These are phyloP conservation scores for Campoplex capitator DNA, from an alignment of 2,888 invertebrate genomes.

Conservation along the genomic window DNA sequence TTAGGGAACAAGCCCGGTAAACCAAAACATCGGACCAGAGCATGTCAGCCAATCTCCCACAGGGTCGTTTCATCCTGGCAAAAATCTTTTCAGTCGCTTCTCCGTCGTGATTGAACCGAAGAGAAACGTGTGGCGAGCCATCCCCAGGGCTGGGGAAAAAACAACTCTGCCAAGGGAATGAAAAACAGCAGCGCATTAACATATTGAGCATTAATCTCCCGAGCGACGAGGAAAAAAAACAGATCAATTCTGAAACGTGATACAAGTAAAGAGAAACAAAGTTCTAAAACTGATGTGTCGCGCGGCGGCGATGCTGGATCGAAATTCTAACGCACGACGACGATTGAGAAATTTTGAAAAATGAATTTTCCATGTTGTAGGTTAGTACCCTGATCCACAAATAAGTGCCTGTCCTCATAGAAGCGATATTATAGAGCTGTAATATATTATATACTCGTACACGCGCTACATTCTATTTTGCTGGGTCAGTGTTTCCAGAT, in stretches of 20 bases:
- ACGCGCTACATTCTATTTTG: constrained; percentile 36
- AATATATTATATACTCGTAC: constrained; percentile 40
- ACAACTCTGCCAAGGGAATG: neutral
- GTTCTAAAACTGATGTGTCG: too few relatives aligned
- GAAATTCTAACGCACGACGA: neutral
- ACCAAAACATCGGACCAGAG: neutral
- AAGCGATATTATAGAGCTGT: constrained; percentile 36
- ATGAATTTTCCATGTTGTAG: constrained; percentile 3
- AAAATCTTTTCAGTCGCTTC: neutral
- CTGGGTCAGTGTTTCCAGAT: constrained; percentile 54
- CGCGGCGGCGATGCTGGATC: neutral
- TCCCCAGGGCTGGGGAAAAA: neutral
- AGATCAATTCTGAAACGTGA: neutral
- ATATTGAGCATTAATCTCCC: constrained; percentile 3
- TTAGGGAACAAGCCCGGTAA: neutral
- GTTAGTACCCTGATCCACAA: constrained; percentile 30
- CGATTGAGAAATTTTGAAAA: constrained; percentile 15
- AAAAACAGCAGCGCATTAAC: constrained; percentile 2
- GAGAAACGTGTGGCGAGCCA: neutral
- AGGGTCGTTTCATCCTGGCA: neutral
- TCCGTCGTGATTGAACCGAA: neutral
- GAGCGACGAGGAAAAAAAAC: neutral
- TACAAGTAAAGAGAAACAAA: neutral
- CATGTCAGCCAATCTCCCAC: neutral
- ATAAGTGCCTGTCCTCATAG: constrained; percentile 18